Base-by-base conservation (phyloP, 2,797 vertebrate genomes). In the Coregonus sp. region DNA sequence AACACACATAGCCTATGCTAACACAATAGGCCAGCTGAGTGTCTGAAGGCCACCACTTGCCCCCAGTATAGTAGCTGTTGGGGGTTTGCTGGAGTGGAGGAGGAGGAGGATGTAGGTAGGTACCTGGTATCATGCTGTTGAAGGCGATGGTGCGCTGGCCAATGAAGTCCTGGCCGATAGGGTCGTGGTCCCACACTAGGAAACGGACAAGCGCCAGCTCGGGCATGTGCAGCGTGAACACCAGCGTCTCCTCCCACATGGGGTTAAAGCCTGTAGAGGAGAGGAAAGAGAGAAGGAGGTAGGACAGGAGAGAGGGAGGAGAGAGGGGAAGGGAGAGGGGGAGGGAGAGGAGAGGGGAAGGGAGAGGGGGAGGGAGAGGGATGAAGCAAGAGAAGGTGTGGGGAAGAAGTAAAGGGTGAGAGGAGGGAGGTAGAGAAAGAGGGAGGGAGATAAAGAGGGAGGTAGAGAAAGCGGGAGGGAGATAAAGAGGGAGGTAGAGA, bases 171-270 rank as follows among this genome's bases (percentile, higher is more conserved):
- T 98, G 94, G 2, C 98, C 98, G 0, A 99, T 99, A 33, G 98
- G 98, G 86, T 99, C 98, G 0, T 99, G 98, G 77, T 99, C 98
- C 98, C 98, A 99, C 82, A 99, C 98, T 0, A 99, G 95, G 91
- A 99, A 99, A 16, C 98, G 97, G 56, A 99, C 90, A 31, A 99
- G 92, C 0, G 97, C 91, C 0, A 98, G 90, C 90, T 99, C 97
- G 0, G 98, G 96, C 98, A 99, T 97, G 90, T 98, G 95, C 0
- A 99, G 89, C 0, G 94, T 96, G 89, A 99, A 99, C 78, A 99
- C 96, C 86, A 99, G 80, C 0, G 98, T 99, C 83, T 99, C 98
- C 89, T 99, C 98, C 98, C 98, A 99, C 98, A 98, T 97, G 0
- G 98, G 98, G 89, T 99, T 99, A 90, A 99, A 99, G 0, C 98